A percentile compares a stretch with the other conserved stretches of the same genome.
Evolutionary conservation across 2,888 invertebrate genomes (phyloP).

Genomic region (Drosophila histrio): DNA sequence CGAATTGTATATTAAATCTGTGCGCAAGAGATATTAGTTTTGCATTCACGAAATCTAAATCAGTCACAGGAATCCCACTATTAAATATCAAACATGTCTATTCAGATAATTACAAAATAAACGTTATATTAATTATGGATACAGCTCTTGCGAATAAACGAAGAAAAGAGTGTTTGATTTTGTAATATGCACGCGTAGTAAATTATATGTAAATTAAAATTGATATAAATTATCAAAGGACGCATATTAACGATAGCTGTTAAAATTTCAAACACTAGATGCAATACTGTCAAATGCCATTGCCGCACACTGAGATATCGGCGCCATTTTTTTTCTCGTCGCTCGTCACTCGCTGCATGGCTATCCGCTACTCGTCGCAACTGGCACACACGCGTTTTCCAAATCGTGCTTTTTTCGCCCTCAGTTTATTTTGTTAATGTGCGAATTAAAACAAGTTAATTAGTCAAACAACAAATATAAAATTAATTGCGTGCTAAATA

Average conservation of each 20-base stretch:
- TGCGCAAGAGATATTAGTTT: no score
- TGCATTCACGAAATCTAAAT: no score
- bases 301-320: conserved; percentile 44
- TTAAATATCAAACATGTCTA: no score
- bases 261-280: neutral
- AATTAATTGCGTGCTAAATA: conserved; percentile 9
- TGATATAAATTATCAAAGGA: neutral
- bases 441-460: conserved; percentile 40
- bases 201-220: neutral
- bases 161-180: no score
- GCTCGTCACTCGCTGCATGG: conserved; percentile 37
- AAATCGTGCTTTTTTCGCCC: conserved; percentile 72
- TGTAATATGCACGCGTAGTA: neutral
- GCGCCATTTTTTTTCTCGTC: conserved; percentile 60
- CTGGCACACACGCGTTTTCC: conserved; percentile 71
- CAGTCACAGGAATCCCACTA: no score
- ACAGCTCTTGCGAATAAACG: no score
- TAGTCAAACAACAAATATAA: conserved; percentile 11
- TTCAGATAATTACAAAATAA: no score
- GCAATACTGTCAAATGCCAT: neutral
- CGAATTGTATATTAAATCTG: no score
- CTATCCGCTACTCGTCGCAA: conserved; percentile 53
- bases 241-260: neutral
- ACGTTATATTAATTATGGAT: no score
- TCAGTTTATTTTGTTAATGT: conserved; percentile 62